phyloP scores from a whole-genome alignment of 1,140 invertebrate species.

The Himalopsyche phryganea region DNA sequence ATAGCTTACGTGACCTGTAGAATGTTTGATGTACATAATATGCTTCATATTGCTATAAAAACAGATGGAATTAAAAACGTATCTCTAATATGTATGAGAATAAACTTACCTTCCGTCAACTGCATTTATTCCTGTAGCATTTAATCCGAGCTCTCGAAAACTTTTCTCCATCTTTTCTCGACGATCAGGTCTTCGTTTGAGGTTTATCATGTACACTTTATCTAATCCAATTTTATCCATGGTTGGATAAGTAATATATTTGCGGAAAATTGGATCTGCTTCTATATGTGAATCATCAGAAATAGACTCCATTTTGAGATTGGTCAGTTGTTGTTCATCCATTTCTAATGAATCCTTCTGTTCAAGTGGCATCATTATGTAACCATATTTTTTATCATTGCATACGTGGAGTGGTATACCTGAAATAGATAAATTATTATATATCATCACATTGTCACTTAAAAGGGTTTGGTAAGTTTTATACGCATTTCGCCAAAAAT shows the following conservation, averaged over 20 bases:
- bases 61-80: too few species aligned
- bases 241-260: constrained; percentile 52
- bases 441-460: too few species aligned
- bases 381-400: constrained; percentile 82
- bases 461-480: too few species aligned
- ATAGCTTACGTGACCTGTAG: too few species aligned
- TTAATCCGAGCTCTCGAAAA: constrained; percentile 77
- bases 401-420: constrained; percentile 72
- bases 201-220: constrained; percentile 88
- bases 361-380: constrained; percentile 77
- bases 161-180: constrained; percentile 71
- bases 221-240: constrained; percentile 66
- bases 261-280: constrained; percentile 40
- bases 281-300: constrained; percentile 41
- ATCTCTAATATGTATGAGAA: background rate
- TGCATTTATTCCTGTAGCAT: constrained; percentile 71
- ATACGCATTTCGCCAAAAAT: too few species aligned
- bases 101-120: constrained; percentile 81
- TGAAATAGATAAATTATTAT: constrained; percentile 37
- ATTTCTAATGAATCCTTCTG: constrained; percentile 59
- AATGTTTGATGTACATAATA: too few species aligned
- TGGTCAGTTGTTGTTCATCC: constrained; percentile 71
- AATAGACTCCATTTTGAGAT: constrained; percentile 63
- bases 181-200: constrained; percentile 76
- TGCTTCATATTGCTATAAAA: too few species aligned